Evolutionary conservation across 2,113 vertebrate species (phyloP).

Genomic region (Neotoma lepida): DNA sequence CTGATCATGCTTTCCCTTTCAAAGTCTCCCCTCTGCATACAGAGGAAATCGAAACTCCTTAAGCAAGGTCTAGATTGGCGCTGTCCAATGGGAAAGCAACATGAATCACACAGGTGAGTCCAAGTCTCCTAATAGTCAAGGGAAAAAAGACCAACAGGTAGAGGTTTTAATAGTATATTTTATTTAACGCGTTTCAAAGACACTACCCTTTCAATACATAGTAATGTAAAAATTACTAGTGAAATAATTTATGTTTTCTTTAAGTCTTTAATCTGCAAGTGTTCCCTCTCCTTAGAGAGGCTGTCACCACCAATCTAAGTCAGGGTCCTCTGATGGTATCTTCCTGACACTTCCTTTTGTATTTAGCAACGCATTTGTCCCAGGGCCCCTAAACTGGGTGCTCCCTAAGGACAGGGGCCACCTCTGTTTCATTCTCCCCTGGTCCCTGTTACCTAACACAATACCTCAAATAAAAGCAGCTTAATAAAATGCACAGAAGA

Average conservation of each 20-base stretch:
- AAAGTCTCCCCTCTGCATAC: background rate
- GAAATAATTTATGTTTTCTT: background rate
- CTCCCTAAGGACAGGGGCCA: background rate
- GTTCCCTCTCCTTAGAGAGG: background rate
- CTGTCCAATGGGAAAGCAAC: background rate
- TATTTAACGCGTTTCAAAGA: conserved; percentile 37
- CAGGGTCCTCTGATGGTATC: background rate
- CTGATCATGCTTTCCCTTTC: background rate
- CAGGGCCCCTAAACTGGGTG: background rate
- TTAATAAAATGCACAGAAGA: background rate
- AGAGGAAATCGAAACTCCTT: conserved; percentile 30
- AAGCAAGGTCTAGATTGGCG: background rate
- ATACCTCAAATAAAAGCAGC: conserved; percentile 45
- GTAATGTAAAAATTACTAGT: background rate
- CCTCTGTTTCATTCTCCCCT: background rate
- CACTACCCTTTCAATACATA: background rate
- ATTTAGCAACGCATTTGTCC: background rate
- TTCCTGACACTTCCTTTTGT: background rate
- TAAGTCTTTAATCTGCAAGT: background rate
- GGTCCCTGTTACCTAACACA: background rate
- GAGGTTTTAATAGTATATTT: background rate
- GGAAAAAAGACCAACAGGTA: background rate
- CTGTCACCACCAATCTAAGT: background rate
- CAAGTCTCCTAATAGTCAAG: conserved; percentile 4
- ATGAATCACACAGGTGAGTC: background rate